A percentile compares a stretch with the other conserved stretches of the same genome.
Conservation (phyloP, 2,113 vertebrate species). For the Paramormyrops kingsleyae region DNA sequence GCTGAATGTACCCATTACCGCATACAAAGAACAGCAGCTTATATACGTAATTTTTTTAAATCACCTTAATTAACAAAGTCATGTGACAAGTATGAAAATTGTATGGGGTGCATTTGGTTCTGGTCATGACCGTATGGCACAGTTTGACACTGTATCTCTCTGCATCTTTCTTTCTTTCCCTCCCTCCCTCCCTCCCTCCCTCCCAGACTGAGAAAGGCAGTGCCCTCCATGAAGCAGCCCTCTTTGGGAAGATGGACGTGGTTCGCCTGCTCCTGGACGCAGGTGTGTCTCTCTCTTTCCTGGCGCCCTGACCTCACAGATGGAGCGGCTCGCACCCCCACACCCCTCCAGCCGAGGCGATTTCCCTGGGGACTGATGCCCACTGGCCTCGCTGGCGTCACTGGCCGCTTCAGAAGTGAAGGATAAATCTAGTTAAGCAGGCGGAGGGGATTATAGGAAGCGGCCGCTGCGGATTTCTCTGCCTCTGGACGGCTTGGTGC, state of each 20-base stretch:
- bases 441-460: not conserved
- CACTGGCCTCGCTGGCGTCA: not conserved
- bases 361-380: not conserved
- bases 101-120: not conserved
- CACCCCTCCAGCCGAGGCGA: not conserved
- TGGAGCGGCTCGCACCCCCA: not conserved
- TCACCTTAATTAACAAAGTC: not conserved
- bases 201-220: constrained; percentile 92
- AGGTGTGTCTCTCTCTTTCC: constrained; percentile 60
- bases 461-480: not conserved
- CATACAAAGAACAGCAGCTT: not conserved
- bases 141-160: not conserved
- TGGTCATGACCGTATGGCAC: not conserved
- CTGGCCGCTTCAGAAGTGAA: not conserved
- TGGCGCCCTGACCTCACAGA: not conserved
- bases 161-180: not conserved
- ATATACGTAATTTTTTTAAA: not conserved
- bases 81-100: not conserved
- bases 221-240: constrained; percentile 88
- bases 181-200: not conserved
- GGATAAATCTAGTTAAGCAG: not conserved
- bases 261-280: constrained; percentile 86
- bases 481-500: not conserved
- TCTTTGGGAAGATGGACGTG: constrained; percentile 93
- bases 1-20: not conserved